Conservation (phyloP, 2,797 vertebrate genomes). For the Manis crassicaudata region DNA sequence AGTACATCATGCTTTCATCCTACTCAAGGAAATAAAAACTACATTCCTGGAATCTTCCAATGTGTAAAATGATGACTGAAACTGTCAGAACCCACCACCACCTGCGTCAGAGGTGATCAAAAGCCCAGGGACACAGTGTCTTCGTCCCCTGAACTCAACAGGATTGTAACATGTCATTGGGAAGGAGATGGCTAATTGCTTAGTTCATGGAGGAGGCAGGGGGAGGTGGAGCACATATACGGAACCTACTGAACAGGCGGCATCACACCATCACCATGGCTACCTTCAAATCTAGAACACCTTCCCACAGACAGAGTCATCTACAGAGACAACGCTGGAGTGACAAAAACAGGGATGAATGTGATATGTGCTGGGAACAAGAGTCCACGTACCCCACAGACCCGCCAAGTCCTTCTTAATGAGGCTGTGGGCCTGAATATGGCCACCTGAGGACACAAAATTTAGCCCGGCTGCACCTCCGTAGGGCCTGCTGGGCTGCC, state of each 20-base stretch:
- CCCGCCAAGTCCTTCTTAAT: not conserved
- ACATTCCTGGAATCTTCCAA: not conserved
- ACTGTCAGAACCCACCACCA: not conserved
- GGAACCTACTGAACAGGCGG: not conserved
- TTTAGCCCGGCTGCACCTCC: not conserved
- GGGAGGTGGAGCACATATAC: not conserved
- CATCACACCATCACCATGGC: not conserved
- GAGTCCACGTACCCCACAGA: rapidly evolving
- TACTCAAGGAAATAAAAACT: not conserved
- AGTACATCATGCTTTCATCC: rapidly evolving
- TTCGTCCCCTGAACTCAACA: not conserved
- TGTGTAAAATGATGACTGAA: not conserved
- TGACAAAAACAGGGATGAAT: not conserved
- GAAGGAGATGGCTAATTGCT: not conserved
- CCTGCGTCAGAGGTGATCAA: not conserved
- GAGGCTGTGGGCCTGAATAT: not conserved
- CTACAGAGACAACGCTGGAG: not conserved
- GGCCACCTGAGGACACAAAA: rapidly evolving
- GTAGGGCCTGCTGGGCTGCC: rapidly evolving
- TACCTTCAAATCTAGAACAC: not conserved
- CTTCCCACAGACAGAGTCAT: not conserved
- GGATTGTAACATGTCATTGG: not conserved
- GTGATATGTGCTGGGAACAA: rapidly evolving
- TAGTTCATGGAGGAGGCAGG: not conserved
- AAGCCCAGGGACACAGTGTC: rapidly evolving